These are phyloP conservation scores for Trinorchestia longiramus DNA, from an alignment of 1,140 invertebrate species.

Conservation along the genomic window DNA sequence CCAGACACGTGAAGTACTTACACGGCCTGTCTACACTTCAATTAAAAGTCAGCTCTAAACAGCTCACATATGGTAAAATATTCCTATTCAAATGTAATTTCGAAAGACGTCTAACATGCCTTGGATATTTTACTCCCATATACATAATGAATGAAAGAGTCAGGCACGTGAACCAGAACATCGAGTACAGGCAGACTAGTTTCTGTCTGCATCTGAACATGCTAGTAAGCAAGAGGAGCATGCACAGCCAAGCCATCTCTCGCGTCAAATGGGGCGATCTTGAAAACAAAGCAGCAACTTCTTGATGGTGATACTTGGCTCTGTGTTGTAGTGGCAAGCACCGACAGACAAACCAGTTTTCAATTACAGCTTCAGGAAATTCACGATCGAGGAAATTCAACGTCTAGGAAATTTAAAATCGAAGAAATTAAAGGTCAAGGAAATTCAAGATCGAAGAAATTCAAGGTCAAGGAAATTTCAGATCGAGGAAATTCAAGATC, in stretches of 20 bases:
- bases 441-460: no score
- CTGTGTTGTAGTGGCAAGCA: background rate
- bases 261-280: background rate
- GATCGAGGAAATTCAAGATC: no score
- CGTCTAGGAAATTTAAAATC: no score
- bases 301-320: background rate
- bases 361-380: no score
- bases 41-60: background rate
- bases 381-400: no score
- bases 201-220: background rate
- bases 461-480: no score
- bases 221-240: background rate
- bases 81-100: no score
- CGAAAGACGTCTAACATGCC: no score
- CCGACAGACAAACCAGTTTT: no score
- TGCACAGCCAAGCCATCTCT: background rate
- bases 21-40: background rate
- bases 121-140: no score
- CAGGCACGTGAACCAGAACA: background rate
- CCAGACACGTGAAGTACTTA: background rate
- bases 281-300: background rate
- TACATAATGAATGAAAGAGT: background rate
- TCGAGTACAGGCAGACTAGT: background rate
- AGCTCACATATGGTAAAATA: background rate
- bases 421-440: no score